phyloP scores from a whole-genome alignment of 2,797 vertebrate genomes.

The Sebastes goodei region DNA sequence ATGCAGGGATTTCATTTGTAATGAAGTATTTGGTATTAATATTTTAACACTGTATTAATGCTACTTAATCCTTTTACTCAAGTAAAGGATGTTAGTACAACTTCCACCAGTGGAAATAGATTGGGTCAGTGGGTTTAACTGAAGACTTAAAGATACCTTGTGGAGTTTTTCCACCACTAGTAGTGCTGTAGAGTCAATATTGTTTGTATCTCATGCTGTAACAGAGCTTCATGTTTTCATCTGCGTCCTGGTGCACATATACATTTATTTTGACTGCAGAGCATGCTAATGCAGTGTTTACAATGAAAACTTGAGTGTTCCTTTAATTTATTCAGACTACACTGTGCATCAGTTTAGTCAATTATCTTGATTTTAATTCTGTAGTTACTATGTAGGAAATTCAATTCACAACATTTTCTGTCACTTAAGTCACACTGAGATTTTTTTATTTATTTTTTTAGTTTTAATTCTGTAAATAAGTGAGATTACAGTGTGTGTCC shows the following conservation, averaged over 20 bases:
- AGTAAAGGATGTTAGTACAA: background rate
- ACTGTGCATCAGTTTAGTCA: background rate
- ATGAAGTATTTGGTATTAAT: background rate
- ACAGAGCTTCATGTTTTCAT: background rate
- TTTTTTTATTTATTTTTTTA: background rate
- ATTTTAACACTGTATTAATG: background rate
- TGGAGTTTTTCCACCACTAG: background rate
- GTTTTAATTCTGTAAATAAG: background rate
- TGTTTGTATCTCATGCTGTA: background rate
- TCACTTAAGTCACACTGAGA: background rate
- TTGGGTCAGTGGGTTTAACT: background rate
- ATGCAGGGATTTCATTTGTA: background rate
- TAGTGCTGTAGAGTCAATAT: background rate
- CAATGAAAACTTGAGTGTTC: background rate
- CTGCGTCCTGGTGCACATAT: background rate
- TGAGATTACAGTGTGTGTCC: constrained; percentile 39
- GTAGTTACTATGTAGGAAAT: background rate
- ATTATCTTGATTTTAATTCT: background rate
- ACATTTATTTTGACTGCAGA: background rate
- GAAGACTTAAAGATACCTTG: background rate
- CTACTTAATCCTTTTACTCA: background rate
- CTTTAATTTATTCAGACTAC: background rate
- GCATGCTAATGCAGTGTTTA: background rate
- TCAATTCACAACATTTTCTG: background rate
- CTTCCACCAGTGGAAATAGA: background rate